A percentile compares a stretch with the other conserved stretches of the same genome.
phyloP scores from a whole-genome alignment of 2,797 vertebrate species.

The Decapterus maruadsi region DNA sequence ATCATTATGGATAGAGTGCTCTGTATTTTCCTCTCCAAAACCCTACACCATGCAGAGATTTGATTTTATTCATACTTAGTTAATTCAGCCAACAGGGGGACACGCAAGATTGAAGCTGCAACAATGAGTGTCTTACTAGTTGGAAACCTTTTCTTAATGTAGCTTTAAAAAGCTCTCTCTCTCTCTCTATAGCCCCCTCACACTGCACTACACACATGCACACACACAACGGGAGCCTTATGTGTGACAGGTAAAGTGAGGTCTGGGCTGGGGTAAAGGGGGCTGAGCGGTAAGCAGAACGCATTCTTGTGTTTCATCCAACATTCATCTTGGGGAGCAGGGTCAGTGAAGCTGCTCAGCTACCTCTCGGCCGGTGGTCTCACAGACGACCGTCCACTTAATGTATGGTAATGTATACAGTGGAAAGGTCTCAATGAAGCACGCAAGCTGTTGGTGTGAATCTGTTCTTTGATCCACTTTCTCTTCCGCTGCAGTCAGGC shows the following conservation, averaged over 20 bases:
- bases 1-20: background rate
- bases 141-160: background rate
- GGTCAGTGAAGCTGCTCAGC: slow-evolving; percentile 29
- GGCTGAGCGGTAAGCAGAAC: slow-evolving; percentile 43
- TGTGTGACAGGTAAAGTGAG: slow-evolving; percentile 71
- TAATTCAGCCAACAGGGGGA: background rate
- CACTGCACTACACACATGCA: slow-evolving; percentile 36
- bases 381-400: slow-evolving; percentile 35
- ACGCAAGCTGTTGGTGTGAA: background rate
- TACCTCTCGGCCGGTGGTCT: slow-evolving; percentile 71
- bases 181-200: slow-evolving; percentile 21
- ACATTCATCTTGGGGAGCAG: slow-evolving; percentile 48
- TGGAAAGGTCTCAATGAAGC: slow-evolving; percentile 23
- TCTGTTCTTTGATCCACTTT: slow-evolving; percentile 22
- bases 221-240: slow-evolving; percentile 68
- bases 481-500: background rate
- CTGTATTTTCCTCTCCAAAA: background rate
- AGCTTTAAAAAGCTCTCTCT: slow-evolving; percentile 19
- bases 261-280: slow-evolving; percentile 46
- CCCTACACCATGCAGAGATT: background rate
- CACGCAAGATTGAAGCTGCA: background rate
- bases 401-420: slow-evolving; percentile 50
- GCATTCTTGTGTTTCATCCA: slow-evolving; percentile 79
- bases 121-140: slow-evolving; percentile 2
- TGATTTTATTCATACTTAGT: background rate